These are phyloP conservation scores for Apamea sordens DNA, from an alignment of 2,888 invertebrate genomes.

Conservation along the genomic window DNA sequence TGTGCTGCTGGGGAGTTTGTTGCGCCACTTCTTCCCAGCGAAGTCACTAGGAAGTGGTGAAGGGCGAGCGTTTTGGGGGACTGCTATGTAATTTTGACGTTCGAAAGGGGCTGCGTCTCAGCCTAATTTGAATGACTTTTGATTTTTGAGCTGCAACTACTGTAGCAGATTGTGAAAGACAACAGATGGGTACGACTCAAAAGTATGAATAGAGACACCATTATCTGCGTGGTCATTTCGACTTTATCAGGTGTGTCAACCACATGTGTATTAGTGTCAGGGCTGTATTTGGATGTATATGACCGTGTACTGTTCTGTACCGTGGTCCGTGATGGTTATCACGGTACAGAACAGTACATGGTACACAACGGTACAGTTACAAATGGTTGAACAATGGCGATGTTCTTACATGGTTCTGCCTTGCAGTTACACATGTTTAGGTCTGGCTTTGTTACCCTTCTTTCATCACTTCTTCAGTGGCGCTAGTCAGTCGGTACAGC, in stretches of 20 bases:
- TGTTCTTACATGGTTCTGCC: not conserved
- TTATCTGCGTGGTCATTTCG: not conserved
- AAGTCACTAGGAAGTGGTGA: no score
- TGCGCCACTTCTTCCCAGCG: no score
- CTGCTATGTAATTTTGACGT: no score
- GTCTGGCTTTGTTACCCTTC: slow-evolving; percentile 2
- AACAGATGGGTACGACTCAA: no score
- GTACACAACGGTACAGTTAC: not conserved
- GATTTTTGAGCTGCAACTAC: not conserved
- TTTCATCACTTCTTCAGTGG: slow-evolving; percentile 6
- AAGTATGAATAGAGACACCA: not conserved
- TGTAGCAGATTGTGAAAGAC: not conserved
- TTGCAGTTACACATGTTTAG: not conserved
- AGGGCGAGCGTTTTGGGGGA: no score
- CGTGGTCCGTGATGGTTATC: no score
- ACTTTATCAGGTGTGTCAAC: not conserved
- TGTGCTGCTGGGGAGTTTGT: not conserved
- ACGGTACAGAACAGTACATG: not conserved
- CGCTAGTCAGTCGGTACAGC: slow-evolving; percentile 13
- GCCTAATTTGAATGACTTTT: no score
- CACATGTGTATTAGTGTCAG: not conserved
- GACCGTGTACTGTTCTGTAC: no score
- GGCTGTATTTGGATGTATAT: not conserved
- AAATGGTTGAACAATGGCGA: not conserved
- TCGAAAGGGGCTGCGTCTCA: no score